A percentile compares a stretch with the other conserved stretches of the same genome.
Conservation (phyloP, 2,797 vertebrate species). For the Rhabdophis nuchalis region DNA sequence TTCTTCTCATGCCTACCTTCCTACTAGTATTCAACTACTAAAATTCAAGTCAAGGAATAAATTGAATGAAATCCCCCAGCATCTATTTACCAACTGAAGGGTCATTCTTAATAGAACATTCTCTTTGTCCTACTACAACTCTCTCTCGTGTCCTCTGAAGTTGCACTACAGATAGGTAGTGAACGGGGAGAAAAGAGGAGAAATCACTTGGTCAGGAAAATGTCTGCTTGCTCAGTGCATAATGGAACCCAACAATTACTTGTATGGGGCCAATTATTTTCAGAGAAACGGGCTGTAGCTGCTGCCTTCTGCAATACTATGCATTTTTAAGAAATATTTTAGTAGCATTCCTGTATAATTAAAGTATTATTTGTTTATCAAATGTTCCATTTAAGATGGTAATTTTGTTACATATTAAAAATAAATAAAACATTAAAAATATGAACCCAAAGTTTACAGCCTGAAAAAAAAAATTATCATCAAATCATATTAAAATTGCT, state of each 20-base stretch:
- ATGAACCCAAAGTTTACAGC: neutral
- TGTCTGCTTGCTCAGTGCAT: neutral
- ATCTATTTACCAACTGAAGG: neutral
- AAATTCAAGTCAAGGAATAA: constrained; percentile 9
- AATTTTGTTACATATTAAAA: neutral
- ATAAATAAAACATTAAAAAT: neutral
- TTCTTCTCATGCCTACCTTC: neutral
- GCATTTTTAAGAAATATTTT: constrained; percentile 46
- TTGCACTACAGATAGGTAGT: neutral
- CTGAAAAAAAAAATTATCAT: neutral
- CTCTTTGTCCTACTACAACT: neutral
- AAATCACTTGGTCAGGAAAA: neutral
- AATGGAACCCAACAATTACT: neutral
- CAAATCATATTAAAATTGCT: neutral
- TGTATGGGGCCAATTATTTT: constrained; percentile 4
- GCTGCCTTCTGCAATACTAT: constrained; percentile 59
- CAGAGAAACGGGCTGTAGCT: constrained; percentile 36
- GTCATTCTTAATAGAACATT: neutral
- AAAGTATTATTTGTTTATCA: constrained; percentile 1
- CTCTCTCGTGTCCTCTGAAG: neutral
- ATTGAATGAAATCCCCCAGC: neutral
- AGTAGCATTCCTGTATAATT: constrained; percentile 41
- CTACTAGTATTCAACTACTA: constrained; percentile 21
- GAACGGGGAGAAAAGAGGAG: neutral
- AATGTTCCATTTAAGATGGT: neutral